Conservation (phyloP, 2,113 vertebrate genomes). For the Cinclus cinclus region DNA sequence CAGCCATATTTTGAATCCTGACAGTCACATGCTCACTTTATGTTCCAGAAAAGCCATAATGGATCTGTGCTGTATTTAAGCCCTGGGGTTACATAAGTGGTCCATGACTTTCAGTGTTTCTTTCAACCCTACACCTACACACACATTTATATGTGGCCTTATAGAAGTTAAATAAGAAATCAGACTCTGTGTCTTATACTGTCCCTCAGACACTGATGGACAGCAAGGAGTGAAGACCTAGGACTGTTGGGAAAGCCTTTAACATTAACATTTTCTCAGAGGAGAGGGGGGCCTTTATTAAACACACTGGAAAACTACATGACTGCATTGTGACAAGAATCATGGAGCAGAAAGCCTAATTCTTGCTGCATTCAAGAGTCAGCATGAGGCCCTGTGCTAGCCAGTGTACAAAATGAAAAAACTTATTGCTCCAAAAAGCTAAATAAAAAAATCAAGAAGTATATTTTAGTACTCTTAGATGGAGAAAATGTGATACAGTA, state of each 20-base stretch:
- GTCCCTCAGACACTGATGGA: neutral
- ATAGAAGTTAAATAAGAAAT: neutral
- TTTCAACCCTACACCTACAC: neutral
- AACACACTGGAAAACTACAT: neutral
- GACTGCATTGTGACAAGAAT: neutral
- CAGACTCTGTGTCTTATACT: neutral
- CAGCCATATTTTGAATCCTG: neutral
- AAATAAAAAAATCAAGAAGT: neutral
- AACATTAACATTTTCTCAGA: neutral
- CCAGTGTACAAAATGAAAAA: neutral
- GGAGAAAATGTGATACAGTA: neutral
- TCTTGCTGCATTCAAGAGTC: neutral
- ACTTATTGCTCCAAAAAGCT: neutral
- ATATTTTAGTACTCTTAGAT: neutral
- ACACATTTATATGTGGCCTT: neutral
- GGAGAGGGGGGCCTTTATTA: neutral
- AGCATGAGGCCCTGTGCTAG: neutral
- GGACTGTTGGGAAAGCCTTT: neutral
- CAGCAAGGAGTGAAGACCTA: neutral
- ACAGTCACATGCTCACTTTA: rapidly evolving
- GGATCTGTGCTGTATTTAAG: neutral
- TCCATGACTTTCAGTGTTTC: neutral
- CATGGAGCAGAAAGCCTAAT: neutral
- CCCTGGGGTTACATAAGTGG: neutral
- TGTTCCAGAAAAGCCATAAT: neutral